Evolutionary conservation across 2,888 invertebrate species (phyloP).

Genomic region (Cylloceria caligata): DNA sequence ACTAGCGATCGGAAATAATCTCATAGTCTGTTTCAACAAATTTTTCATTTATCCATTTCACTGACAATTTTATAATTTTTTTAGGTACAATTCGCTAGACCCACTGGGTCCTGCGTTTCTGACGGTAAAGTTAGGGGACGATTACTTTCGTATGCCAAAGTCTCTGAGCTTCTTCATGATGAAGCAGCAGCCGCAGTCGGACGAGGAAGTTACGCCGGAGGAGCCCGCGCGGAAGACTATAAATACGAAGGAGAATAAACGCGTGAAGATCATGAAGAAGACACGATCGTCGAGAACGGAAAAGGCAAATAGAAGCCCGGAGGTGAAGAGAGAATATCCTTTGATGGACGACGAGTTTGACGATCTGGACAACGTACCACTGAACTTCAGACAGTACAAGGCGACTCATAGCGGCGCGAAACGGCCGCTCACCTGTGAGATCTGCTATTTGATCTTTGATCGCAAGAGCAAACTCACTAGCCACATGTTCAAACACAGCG

Average conservation of each 20-base stretch:
- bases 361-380: slow-evolving; percentile 75
- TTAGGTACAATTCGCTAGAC: slow-evolving; percentile 80
- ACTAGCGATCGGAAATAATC: slow-evolving; percentile 20
- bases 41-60: slow-evolving; percentile 55
- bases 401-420: slow-evolving; percentile 56
- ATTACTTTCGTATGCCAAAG: slow-evolving; percentile 80
- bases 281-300: slow-evolving; percentile 3
- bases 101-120: slow-evolving; percentile 78
- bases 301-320: slow-evolving; percentile 36
- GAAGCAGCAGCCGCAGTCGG: slow-evolving; percentile 72
- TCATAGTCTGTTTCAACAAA: not conserved
- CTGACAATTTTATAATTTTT: slow-evolving; percentile 76
- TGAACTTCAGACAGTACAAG: slow-evolving; percentile 72
- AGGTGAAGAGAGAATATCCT: slow-evolving; percentile 28
- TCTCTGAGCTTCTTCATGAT: slow-evolving; percentile 79
- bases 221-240: slow-evolving; percentile 1
- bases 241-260: slow-evolving; percentile 19
- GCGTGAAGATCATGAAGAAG: slow-evolving; percentile 13
- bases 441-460: slow-evolving; percentile 77
- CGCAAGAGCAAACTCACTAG: slow-evolving; percentile 78
- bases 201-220: slow-evolving; percentile 56
- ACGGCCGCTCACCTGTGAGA: slow-evolving; percentile 76
- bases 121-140: slow-evolving; percentile 80
- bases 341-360: slow-evolving; percentile 63
- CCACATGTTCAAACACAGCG: slow-evolving; percentile 80